These are phyloP conservation scores for Arnoldichthys spilopterus DNA, from an alignment of 2,797 vertebrate species.

Conservation along the genomic window DNA sequence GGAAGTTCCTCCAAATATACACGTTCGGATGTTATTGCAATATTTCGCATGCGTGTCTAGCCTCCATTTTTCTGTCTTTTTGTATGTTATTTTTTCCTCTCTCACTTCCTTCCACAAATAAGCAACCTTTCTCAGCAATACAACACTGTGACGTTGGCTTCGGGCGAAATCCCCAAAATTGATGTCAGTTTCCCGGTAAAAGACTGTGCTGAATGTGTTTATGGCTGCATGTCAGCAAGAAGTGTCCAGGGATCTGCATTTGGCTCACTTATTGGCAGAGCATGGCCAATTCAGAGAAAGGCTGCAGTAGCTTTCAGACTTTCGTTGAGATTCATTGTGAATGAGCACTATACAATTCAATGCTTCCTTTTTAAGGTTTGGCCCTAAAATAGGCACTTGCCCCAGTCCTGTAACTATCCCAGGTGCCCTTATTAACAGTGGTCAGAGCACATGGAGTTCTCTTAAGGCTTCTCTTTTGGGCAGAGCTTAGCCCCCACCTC, in stretches of 20 bases:
- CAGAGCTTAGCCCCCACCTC: slow-evolving; percentile 30
- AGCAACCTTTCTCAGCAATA: slow-evolving; percentile 66
- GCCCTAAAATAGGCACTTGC: slow-evolving; percentile 1
- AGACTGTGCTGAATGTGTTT: slow-evolving; percentile 46
- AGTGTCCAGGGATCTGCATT: slow-evolving; percentile 45
- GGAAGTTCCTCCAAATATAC: slow-evolving; percentile 69
- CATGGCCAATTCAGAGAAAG: slow-evolving; percentile 39
- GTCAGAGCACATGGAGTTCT: slow-evolving; percentile 26
- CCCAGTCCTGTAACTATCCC: slow-evolving; percentile 22
- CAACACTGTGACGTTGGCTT: slow-evolving; percentile 63
- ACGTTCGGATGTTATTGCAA: slow-evolving; percentile 74
- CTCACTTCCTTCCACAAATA: slow-evolving; percentile 66
- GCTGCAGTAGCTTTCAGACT: slow-evolving; percentile 37
- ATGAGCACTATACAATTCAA: slow-evolving; percentile 7
- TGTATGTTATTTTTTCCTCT: slow-evolving; percentile 51
- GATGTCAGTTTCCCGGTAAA: slow-evolving; percentile 55
- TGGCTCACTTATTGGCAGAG: slow-evolving; percentile 43
- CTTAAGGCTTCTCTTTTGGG: slow-evolving; percentile 36
- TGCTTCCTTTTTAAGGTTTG: slow-evolving; percentile 19
- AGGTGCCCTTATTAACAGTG: slow-evolving; percentile 47
- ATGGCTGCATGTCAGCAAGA: slow-evolving; percentile 42
- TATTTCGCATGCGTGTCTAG: slow-evolving; percentile 65
- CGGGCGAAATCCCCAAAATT: slow-evolving; percentile 58
- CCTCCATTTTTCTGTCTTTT: slow-evolving; percentile 60
- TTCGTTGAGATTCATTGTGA: slow-evolving; percentile 45